These are phyloP conservation scores for Chaetorhynchus papuensis DNA, from an alignment of 2,113 vertebrate genomes.

Conservation along the genomic window DNA sequence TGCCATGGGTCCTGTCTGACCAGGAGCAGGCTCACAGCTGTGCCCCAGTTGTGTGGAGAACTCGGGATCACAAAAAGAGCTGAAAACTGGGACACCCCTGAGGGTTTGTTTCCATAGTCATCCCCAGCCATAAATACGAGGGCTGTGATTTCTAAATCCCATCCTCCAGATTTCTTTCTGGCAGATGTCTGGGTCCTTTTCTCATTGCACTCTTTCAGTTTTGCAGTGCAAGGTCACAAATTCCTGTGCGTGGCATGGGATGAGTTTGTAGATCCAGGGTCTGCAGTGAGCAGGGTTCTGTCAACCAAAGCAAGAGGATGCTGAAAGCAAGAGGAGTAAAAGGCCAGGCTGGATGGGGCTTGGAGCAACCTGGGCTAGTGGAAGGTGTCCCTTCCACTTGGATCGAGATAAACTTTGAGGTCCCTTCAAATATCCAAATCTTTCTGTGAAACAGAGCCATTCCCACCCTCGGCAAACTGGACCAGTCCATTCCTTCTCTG, in stretches of 20 bases:
- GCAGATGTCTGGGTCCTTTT: background rate
- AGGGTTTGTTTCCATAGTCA: background rate
- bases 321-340: background rate
- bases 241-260: background rate
- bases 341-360: background rate
- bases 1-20: background rate
- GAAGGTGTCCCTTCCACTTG: background rate
- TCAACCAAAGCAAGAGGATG: background rate
- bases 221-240: background rate
- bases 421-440: background rate
- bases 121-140: background rate
- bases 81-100: background rate
- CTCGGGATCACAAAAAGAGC: background rate
- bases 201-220: background rate
- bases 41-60: background rate
- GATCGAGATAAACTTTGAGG: fast-evolving
- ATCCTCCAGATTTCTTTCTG: background rate
- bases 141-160: background rate
- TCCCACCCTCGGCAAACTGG: background rate
- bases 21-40: background rate
- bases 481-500: background rate
- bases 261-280: background rate
- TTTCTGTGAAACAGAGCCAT: background rate
- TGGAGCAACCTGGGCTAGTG: background rate
- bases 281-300: background rate